Percentiles rank a stretch among this genome's conserved stretches.
phyloP scores from a whole-genome alignment of 1,140 invertebrate genomes.

The Drosophila seguyi region DNA sequence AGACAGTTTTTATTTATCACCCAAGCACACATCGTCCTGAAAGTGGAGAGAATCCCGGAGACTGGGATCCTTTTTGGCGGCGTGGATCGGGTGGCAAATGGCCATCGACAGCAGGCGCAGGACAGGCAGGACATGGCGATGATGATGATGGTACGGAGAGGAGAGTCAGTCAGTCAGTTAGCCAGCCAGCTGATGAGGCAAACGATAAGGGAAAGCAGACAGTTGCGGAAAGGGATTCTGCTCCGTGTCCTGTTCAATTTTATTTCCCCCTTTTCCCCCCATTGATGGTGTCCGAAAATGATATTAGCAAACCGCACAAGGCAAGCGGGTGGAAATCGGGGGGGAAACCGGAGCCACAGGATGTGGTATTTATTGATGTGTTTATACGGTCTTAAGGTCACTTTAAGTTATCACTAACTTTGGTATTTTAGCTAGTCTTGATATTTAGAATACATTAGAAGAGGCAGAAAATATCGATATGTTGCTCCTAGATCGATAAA shows the following conservation, averaged over 20 bases:
- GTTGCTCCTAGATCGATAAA: neutral
- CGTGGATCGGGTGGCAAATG: slow-evolving; percentile 30
- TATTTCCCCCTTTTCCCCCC: neutral
- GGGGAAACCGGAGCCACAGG: neutral
- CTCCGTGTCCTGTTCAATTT: slow-evolving; percentile 17
- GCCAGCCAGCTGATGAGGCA: slow-evolving; percentile 40
- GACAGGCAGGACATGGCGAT: neutral
- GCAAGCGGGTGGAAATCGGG: neutral
- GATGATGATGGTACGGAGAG: neutral
- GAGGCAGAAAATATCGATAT: neutral
- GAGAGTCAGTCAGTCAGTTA: slow-evolving; percentile 35
- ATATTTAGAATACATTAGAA: neutral
- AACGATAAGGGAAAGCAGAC: slow-evolving; percentile 54
- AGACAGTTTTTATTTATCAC: slow-evolving; percentile 84
- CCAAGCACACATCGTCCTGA: slow-evolving; percentile 21
- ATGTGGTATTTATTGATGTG: slow-evolving; percentile 32
- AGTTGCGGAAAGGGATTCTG: slow-evolving; percentile 25
- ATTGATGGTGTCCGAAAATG: slow-evolving; percentile 29
- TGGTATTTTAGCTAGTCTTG: neutral
- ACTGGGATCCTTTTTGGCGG: neutral
- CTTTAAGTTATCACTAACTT: slow-evolving; percentile 1
- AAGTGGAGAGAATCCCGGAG: slow-evolving; percentile 9
- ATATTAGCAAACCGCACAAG: slow-evolving; percentile 49
- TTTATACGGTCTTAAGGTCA: slow-evolving; percentile 16
- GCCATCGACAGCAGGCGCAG: slow-evolving; percentile 47